These are phyloP conservation scores for Odontocolon sp. DNA, from an alignment of 2,888 invertebrate species.

Conservation along the genomic window DNA sequence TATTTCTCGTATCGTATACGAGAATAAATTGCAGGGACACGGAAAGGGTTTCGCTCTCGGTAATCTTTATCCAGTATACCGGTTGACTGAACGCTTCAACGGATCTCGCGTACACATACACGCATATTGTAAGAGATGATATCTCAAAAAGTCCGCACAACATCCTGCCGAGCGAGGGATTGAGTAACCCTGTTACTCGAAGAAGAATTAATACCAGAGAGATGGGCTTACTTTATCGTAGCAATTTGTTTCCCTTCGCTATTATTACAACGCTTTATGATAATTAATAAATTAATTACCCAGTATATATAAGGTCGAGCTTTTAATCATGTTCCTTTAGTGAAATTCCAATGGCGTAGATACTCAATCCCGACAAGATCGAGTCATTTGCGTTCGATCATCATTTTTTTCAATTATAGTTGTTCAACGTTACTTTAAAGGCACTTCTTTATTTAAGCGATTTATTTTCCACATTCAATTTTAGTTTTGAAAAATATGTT, in stretches of 20 bases:
- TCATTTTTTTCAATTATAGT: too few species aligned
- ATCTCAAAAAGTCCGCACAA: not conserved
- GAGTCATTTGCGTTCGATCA: too few species aligned
- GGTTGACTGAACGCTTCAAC: not conserved
- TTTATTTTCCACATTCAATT: too few species aligned
- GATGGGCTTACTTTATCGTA: not conserved
- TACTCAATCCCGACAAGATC: too few species aligned
- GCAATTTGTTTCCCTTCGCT: not conserved
- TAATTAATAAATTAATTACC: not conserved
- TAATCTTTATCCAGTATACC: not conserved
- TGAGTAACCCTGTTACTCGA: not conserved
- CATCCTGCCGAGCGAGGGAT: conserved; percentile 1
- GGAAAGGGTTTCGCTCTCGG: conserved; percentile 5
- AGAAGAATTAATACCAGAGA: not conserved
- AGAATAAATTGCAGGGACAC: not conserved
- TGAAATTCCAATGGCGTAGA: too few species aligned
- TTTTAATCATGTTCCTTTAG: too few species aligned
- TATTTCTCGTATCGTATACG: not conserved
- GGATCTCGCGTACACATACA: not conserved
- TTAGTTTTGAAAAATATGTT: too few species aligned
- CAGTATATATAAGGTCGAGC: too few species aligned
- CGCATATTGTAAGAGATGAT: not conserved
- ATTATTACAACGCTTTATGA: not conserved
- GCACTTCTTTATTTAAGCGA: too few species aligned
- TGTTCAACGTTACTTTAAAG: too few species aligned